Conservation (phyloP, 2,888 invertebrate species). For the Drosophila meridionalis region DNA sequence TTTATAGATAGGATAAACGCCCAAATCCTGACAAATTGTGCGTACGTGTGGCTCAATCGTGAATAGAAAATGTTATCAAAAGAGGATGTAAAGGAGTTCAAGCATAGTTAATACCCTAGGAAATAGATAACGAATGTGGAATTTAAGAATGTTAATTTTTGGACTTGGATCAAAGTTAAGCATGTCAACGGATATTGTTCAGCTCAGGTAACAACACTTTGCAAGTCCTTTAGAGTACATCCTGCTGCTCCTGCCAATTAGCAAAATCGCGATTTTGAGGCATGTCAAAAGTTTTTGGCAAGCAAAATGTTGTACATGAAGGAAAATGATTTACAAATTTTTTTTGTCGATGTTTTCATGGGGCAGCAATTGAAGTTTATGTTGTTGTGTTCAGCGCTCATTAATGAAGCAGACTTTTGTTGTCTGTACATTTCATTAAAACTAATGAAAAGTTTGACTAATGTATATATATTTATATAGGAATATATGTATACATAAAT, state of each 20-base stretch:
- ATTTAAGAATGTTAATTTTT: background rate
- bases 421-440: constrained; percentile 75
- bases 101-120: constrained; percentile 4
- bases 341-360: constrained; percentile 9
- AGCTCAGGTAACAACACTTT: background rate
- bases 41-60: constrained; percentile 45
- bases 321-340: constrained; percentile 20
- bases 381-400: constrained; percentile 43
- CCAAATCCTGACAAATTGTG: constrained; percentile 36
- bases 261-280: constrained; percentile 1
- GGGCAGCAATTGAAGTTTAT: background rate
- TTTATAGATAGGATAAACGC: constrained; percentile 3
- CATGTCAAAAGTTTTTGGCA: constrained; percentile 33
- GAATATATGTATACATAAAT: background rate
- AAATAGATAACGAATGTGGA: background rate
- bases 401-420: constrained; percentile 70
- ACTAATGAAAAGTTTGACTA: constrained; percentile 21
- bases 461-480: background rate
- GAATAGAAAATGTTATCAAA: constrained; percentile 19
- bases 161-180: background rate
- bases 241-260: constrained; percentile 23
- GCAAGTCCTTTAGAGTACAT: background rate
- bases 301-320: background rate
- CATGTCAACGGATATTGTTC: background rate
- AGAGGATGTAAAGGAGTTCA: background rate